Conservation (phyloP, 2,888 invertebrate genomes). For the Oscheius onirici region DNA sequence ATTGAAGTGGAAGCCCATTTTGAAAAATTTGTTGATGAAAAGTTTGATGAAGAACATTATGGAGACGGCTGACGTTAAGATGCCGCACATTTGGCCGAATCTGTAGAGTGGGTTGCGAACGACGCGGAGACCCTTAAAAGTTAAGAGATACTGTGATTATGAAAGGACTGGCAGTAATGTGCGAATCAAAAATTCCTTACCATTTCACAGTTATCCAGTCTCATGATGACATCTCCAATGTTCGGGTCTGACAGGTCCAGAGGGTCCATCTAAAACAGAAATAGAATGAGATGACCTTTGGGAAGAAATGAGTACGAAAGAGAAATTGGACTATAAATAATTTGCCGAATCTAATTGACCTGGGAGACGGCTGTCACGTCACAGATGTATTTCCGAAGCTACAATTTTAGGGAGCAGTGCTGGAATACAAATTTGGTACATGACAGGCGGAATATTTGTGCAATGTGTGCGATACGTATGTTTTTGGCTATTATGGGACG, state of each 20-base stretch:
- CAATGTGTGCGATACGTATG: too few species aligned
- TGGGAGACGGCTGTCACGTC: too few species aligned
- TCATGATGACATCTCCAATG: background rate
- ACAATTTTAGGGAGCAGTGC: too few species aligned
- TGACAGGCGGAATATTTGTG: too few species aligned
- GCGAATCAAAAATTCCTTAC: background rate
- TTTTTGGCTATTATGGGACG: too few species aligned
- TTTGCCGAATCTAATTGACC: too few species aligned
- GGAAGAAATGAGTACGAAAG: too few species aligned
- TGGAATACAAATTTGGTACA: too few species aligned
- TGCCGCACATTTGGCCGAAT: conserved; percentile 23
- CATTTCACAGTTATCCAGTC: conserved; percentile 11
- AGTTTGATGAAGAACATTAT: conserved; percentile 6
- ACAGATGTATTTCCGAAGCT: too few species aligned
- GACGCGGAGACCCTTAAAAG: conserved; percentile 7
- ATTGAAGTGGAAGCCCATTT: conserved; percentile 25
- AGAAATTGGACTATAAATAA: too few species aligned
- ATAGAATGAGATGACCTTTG: too few species aligned
- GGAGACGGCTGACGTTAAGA: conserved; percentile 7
- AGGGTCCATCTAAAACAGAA: background rate
- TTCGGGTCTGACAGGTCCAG: background rate
- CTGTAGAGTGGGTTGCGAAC: conserved; percentile 20
- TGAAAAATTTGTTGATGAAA: conserved; percentile 13
- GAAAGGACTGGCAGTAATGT: background rate
- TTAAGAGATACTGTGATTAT: background rate